Conservation (phyloP, 2,888 invertebrate species). For the Drosophila robusta region DNA sequence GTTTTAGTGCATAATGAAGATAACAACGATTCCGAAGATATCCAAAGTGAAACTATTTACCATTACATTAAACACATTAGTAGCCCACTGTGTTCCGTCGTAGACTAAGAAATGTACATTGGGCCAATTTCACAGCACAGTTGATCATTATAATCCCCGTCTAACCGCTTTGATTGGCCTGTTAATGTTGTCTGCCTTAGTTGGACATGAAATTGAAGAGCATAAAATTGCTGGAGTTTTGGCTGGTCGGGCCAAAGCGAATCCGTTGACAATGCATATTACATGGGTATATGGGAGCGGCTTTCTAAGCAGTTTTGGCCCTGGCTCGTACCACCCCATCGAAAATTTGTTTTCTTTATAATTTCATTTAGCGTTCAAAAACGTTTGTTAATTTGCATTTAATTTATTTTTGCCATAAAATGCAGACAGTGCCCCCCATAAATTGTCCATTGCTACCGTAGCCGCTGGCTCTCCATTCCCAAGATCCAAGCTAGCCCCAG, state of each 20-base stretch:
- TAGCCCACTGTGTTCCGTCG: not conserved
- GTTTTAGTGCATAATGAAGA: no score
- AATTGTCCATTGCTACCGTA: constrained; percentile 63
- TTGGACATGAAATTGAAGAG: constrained; percentile 31
- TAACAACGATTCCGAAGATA: no score
- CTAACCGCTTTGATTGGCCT: constrained; percentile 1
- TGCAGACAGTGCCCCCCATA: constrained; percentile 52
- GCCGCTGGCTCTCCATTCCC: constrained; percentile 47
- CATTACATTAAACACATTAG: constrained; percentile 7
- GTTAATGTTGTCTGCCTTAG: constrained; percentile 1
- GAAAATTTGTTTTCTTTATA: not conserved
- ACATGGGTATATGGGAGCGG: constrained; percentile 28
- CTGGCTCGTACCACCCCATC: not conserved
- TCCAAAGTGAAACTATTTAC: not conserved
- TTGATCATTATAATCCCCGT: constrained; percentile 3
- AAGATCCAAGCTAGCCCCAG: constrained; percentile 1
- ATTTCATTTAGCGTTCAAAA: constrained; percentile 31
- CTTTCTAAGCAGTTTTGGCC: constrained; percentile 1
- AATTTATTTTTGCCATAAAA: constrained; percentile 59
- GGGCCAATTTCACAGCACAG: constrained; percentile 17
- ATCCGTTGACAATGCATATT: constrained; percentile 53
- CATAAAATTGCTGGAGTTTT: constrained; percentile 35
- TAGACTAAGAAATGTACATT: constrained; percentile 4
- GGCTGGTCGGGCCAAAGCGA: constrained; percentile 29
- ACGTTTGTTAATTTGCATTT: constrained; percentile 68